Conservation (phyloP, 2,888 invertebrate genomes). For the Phyllotreta cruciferae region DNA sequence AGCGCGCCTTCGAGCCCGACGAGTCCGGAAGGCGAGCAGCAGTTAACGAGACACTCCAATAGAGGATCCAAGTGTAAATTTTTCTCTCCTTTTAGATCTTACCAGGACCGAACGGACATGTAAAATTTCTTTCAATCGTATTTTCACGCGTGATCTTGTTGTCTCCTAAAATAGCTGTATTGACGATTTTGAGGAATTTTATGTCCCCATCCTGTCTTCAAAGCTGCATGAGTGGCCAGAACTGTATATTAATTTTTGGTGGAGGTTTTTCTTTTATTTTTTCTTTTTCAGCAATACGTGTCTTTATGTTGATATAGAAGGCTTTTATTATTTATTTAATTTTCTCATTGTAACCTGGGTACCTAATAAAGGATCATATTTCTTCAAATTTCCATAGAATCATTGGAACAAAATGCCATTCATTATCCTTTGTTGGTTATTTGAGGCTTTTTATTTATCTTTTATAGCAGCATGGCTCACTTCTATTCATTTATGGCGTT, state of each 20-base stretch:
- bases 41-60: constrained; percentile 78
- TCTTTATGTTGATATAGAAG: constrained; percentile 29
- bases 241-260: constrained; percentile 33
- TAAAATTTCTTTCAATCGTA: constrained; percentile 35
- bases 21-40: constrained; percentile 66
- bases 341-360: constrained; percentile 9
- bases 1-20: constrained; percentile 76
- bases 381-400: too few relatives aligned
- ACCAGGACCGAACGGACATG: constrained; percentile 31
- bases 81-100: constrained; percentile 38
- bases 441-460: constrained; percentile 19
- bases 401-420: too few relatives aligned
- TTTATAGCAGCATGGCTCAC: constrained; percentile 37
- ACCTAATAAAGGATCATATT: background rate
- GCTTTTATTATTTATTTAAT: constrained; percentile 36
- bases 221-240: constrained; percentile 40
- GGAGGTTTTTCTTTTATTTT: constrained; percentile 33
- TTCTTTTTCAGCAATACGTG: constrained; percentile 38
- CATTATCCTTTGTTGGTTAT: constrained; percentile 17
- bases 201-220: constrained; percentile 30
- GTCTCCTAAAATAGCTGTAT: background rate
- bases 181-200: constrained; percentile 34
- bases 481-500: constrained; percentile 43
- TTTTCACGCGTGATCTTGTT: background rate
- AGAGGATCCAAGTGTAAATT: constrained; percentile 82